phyloP scores from a whole-genome alignment of 2,113 vertebrate genomes.

The Muntiacus muntjak region DNA sequence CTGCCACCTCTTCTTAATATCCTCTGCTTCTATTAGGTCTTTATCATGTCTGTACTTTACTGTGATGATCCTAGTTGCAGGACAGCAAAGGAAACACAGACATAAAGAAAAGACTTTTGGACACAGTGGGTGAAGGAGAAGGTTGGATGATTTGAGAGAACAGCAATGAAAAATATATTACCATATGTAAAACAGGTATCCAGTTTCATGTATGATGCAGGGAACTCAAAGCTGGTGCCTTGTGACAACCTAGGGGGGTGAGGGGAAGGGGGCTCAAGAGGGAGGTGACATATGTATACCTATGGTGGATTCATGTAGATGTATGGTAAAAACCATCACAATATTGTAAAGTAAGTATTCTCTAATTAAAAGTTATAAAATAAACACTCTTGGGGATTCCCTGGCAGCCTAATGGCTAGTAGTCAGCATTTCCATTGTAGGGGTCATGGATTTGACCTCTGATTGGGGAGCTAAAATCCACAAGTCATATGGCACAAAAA shows the following conservation, averaged over 20 bases:
- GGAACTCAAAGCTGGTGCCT: not conserved
- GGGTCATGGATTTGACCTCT: not conserved
- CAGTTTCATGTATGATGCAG: not conserved
- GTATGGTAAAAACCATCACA: not conserved
- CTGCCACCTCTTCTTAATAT: not conserved
- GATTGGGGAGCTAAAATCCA: not conserved
- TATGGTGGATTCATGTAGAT: not conserved
- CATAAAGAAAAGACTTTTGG: not conserved
- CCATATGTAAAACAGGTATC: not conserved
- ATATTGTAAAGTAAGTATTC: not conserved
- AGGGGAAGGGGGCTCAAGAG: rapidly evolving
- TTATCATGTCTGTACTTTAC: not conserved
- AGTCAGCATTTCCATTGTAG: not conserved
- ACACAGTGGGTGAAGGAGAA: not conserved
- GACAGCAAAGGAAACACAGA: not conserved
- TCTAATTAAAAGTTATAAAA: not conserved
- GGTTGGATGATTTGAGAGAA: not conserved
- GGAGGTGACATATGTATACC: not conserved
- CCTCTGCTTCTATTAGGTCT: not conserved
- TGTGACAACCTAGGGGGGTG: not conserved
- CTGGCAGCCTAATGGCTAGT: not conserved
- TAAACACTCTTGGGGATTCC: not conserved
- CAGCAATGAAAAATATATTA: not conserved
- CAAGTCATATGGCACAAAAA: not conserved
- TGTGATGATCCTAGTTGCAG: not conserved